Base-by-base conservation (phyloP, 2,797 vertebrate genomes). In the Macroramphosus scolopax region DNA sequence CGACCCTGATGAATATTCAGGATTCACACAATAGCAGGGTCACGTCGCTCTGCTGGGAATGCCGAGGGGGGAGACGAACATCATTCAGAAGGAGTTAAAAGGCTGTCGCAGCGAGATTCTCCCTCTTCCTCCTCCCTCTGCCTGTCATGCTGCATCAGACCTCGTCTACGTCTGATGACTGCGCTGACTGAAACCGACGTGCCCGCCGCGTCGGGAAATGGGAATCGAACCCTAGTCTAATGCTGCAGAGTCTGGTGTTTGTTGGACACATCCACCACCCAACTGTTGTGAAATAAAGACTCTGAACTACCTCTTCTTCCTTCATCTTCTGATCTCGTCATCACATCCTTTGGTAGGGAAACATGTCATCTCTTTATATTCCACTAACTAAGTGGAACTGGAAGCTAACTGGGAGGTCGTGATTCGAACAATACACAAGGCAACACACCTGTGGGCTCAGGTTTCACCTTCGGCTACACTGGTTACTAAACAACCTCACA, bases 1-100 rank as follows among this genome's bases (percentile, higher is more conserved):
- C 63, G 41, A 68, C 25, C 61, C 65, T 72, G 52, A 80, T 88
- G 78, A 84, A 84, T 83, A 86, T 84, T 83, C 75, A 84, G 54
- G 54, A 53, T 49, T 41, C 34, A 31, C 78, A 87, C 83, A 83
- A 87, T 71, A 45, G 63, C 26, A 42, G 14, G 45, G 58, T 55
- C 51, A 63, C 72, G 60, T 57, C 72, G 68, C 68, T 77, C 60
- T 17, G 68, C 64, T 68, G 64, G 71, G 68, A 83, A 85, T 50
- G 69, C 54, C 44, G 66, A 71, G 68, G 33, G 67, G 48, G 51
- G 35, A 63, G 62, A 77, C 63, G 68, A 76, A 63, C 32, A 58
- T 78, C 76, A 70, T 77, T 81, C 71, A 80, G 43, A 54, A 65
- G 56, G 58, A 61, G 61, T 74, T 59, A 89, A 85, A 87, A 76